phyloP scores from a whole-genome alignment of 2,113 vertebrate species.

The Nycticebus coucang region DNA sequence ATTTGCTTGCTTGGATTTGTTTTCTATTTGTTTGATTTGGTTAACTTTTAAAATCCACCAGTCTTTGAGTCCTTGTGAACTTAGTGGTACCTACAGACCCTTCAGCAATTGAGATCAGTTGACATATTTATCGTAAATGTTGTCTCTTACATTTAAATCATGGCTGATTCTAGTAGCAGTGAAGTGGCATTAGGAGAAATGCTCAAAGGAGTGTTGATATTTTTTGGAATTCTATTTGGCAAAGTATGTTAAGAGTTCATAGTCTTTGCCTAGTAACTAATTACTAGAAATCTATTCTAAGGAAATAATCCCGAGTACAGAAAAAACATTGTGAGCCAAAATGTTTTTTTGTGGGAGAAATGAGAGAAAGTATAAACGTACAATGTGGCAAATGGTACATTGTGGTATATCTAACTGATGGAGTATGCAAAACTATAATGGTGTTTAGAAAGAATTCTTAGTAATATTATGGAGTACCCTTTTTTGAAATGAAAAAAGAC shows the following conservation, averaged over 20 bases:
- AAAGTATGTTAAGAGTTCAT: slow-evolving; percentile 23
- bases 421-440: not conserved
- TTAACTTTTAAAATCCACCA: not conserved
- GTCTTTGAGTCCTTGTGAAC: not conserved
- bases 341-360: slow-evolving; percentile 32
- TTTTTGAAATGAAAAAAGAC: not conserved
- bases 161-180: not conserved
- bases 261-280: slow-evolving; percentile 9
- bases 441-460: slow-evolving; percentile 1
- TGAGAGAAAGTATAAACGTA: not conserved
- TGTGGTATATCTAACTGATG: not conserved
- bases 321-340: not conserved
- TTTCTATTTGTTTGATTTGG: not conserved
- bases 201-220: not conserved
- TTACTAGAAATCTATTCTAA: slow-evolving; percentile 23
- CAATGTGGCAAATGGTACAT: not conserved
- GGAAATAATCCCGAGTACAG: not conserved
- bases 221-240: slow-evolving; percentile 33
- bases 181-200: not conserved
- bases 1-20: not conserved
- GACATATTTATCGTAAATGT: not conserved
- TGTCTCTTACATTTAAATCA: not conserved
- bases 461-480: not conserved
- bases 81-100: not conserved
- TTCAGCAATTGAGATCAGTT: not conserved